Base-by-base conservation (phyloP, 1,140 invertebrate species). In the Aphaenogaster rudis region DNA sequence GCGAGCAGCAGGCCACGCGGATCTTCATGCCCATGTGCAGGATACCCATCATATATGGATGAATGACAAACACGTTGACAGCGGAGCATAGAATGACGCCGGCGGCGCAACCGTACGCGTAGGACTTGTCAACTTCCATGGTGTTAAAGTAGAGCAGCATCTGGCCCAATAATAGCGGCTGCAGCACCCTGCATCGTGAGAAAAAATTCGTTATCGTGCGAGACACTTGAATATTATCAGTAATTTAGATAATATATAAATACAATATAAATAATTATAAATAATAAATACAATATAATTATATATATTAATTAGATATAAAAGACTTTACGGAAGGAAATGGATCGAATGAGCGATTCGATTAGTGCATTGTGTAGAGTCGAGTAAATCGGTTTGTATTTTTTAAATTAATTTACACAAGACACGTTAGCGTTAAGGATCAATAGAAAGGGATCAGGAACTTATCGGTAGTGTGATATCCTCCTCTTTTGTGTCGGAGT, bases 21-120 rank as follows among this genome's bases (percentile, higher is more conserved):
- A 98, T 96, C 93, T 98, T 97, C 96, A 97, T 97, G 36, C 97
- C 97, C 91, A 97, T 96, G 92, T 97, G 96, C 45, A 97, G 93
- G 13, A 98, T 96, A 63, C 96, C 97, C 92, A 98, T 97, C 94
- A 98, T 97, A 94, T 97, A 98, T 0, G 97, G 97, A 95, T 98
- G 98, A 86, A 98, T 96, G 42, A 97, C 94, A n/a, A 98, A 94
- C 15, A 97, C 96, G 59, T 96, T 96, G 71, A 97, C 92, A 36
- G 96, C 93, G 2, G 94, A 95, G 66, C 96, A 97, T 5, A 98
- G 86, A 88, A 98, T 96, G 15, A 99, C 96, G 0, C 97, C 97
- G 0, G 93, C 89, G 0, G 97, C 97, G 91, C 97, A 97, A 1
- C 97, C 71, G 91, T 97, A 98, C 0, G 97, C 97, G 11, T 97